Evolutionary conservation across 1,140 invertebrate species (phyloP), one percentile per base, ranked within the genome.

Genomic region (Copidosoma floridanum): DNA sequence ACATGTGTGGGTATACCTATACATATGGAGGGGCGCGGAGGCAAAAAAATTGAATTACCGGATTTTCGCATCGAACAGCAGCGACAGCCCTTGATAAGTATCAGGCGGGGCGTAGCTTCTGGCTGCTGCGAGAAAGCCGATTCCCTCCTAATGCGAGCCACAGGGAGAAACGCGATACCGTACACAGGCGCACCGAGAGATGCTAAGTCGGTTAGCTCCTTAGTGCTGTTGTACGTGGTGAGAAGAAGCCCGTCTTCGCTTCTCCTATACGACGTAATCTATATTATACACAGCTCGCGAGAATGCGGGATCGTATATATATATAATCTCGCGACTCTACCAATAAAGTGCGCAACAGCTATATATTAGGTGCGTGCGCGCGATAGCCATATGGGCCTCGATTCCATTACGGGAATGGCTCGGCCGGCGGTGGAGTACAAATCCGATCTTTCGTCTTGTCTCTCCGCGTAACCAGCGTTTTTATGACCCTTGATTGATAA

Each of bases 131-230:
- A 24, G 58, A 60, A 60, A 60, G 58, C 41, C 51, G 58, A 60
- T 60, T 60, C 58, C 58, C n/a, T n/a, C n/a, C 54, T 60, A 60
- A 60, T 60, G 58, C 20, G 21, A 40, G 47, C 29, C 26, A 40
- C n/a, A 40, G 43, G n/a, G n/a, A n/a, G 58, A 60, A 60, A 60
- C 29, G 50, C 58, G 58, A 60, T 60, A 60, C 58, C n/a, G 21
- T 32, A 32, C 29, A 32, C 29, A 12, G 12, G n/a, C n/a, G n/a
- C n/a, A n/a, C n/a, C n/a, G n/a, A n/a, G 21, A 44, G 27, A 32
- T 27, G 50, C 50, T 60, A 60, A 60, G 58, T 60, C 58, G 32
- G 58, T 60, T 60, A 60, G 50, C 58, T 60, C 51, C 58, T 60
- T 60, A 53, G 58, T 47, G 57, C 56, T 46, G 46, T 26, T 29